Conservation (phyloP, 2,888 invertebrate species). For the Acleris emargana region DNA sequence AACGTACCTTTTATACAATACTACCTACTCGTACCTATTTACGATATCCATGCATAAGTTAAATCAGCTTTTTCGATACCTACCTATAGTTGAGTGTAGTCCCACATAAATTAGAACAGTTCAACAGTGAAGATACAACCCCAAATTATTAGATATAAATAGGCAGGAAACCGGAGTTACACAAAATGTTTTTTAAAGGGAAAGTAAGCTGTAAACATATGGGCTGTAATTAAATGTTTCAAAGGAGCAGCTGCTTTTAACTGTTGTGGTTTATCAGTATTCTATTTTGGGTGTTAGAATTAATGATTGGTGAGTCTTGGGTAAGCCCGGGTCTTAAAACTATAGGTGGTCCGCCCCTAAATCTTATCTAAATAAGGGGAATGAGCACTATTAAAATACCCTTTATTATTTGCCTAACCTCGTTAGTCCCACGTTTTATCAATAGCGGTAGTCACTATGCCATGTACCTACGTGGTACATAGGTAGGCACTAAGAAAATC, state of each 20-base stretch:
- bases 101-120: background rate
- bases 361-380: slow-evolving; percentile 28
- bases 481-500: too few relatives aligned
- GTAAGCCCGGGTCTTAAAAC: slow-evolving; percentile 15
- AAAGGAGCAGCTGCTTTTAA: slow-evolving; percentile 45
- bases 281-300: slow-evolving; percentile 44
- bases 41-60: too few relatives aligned
- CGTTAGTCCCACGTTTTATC: background rate
- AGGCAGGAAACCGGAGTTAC: slow-evolving; percentile 28
- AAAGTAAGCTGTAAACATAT: slow-evolving; percentile 46
- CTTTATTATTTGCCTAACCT: background rate
- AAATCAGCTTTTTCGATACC: too few relatives aligned
- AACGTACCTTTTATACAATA: too few relatives aligned
- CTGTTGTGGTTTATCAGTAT: slow-evolving; percentile 48
- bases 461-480: too few relatives aligned
- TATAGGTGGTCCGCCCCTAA: slow-evolving; percentile 22
- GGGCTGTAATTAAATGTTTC: slow-evolving; percentile 49
- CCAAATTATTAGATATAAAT: slow-evolving; percentile 30
- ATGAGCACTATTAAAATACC: background rate
- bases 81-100: too few relatives aligned
- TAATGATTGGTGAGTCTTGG: slow-evolving; percentile 38
- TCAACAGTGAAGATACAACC: slow-evolving; percentile 19
- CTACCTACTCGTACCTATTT: too few relatives aligned
- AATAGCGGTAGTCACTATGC: background rate
- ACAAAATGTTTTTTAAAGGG: slow-evolving; percentile 39